phyloP scores from a whole-genome alignment of 2,113 vertebrate genomes.

The Rhea americana region DNA sequence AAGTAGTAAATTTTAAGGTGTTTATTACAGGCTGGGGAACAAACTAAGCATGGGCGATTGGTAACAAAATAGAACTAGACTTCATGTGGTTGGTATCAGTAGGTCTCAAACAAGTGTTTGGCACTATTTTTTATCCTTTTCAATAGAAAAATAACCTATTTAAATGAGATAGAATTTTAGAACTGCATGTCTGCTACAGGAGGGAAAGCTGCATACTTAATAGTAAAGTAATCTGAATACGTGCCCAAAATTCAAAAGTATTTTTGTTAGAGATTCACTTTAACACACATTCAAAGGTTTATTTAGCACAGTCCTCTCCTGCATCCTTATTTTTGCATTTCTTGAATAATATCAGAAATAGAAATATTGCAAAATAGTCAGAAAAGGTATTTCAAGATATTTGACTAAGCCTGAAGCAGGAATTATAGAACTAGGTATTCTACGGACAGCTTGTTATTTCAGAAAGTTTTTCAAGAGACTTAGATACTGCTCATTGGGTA shows the following conservation, averaged over 20 bases:
- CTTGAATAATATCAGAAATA: neutral
- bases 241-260: accelerated
- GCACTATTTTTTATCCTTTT: neutral
- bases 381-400: neutral
- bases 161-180: neutral
- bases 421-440: neutral
- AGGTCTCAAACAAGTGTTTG: neutral
- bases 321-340: neutral
- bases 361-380: neutral
- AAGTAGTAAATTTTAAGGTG: neutral
- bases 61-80: neutral
- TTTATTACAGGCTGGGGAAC: neutral
- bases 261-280: neutral
- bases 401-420: neutral
- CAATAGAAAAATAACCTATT: neutral
- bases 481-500: neutral
- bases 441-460: neutral
- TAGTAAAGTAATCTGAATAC: neutral
- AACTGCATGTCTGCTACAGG: accelerated
- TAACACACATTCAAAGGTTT: neutral
- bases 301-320: neutral
- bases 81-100: neutral
- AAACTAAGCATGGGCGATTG: neutral
- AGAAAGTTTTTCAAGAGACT: neutral
- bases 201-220: neutral